Base-by-base conservation (phyloP, 2,888 invertebrate species). In the Maniola hyperantus region DNA sequence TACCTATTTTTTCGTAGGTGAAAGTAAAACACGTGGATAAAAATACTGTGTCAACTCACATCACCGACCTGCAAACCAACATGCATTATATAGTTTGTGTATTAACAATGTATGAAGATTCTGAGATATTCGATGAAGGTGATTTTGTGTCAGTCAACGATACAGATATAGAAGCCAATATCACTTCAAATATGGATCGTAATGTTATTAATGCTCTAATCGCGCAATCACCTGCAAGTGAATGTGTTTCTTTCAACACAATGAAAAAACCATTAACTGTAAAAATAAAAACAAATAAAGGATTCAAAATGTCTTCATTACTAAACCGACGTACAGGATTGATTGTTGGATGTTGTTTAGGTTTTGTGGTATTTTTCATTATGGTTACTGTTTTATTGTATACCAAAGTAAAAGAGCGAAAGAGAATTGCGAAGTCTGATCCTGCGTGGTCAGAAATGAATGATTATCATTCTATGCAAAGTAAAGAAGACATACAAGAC, bases 401-500 rank as follows among this genome's bases (percentile, higher is more conserved):
- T 70, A 92, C 91, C 66, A 92, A 92, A 80, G 86, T 91, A 54
- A 91, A 90, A 78, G 92, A 91, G 77, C 81, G 92, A 67, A 90
- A 90, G 73, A 76, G 91, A 74, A 92, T 92, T 67, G 91, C 92
- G 2, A 91, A 92, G 73, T 82, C 91, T 20, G 92, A 92, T 69
- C 91, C 91, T 26, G 79, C 83, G 1, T 92, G 92, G 91, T 81
- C 90, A 6, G 92, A 92, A 78, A 87, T 92, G 88, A 91, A 91
- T 70, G 90, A 92, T 74, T 92, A 90, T 69, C 89, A 89, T 79
- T 91, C 91, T 18, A 85, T 91, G 79, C 87, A 87, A 61, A 92
- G 92, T 75, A 92, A 91, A 77, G 92, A 92, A 66, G 91, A 92
- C 71, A 83, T 91, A 74, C 87, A 90, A 74, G 82, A 85, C 76